These are phyloP conservation scores for Leuciscus waleckii DNA, from an alignment of 2,797 vertebrate species.

Conservation along the genomic window DNA sequence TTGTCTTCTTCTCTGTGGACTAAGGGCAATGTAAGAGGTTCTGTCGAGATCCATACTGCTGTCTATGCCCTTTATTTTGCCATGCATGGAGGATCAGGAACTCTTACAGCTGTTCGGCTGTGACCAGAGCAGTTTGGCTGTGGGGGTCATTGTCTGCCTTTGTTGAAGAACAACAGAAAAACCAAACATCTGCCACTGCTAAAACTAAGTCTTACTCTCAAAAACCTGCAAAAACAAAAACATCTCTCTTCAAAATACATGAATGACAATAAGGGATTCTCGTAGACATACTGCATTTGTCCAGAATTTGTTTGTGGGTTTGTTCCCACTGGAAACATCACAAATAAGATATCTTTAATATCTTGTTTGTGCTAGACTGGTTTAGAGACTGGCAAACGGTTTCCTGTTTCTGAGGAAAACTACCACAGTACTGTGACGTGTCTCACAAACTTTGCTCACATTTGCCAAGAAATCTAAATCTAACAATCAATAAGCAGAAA, in stretches of 20 bases:
- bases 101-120: conserved; percentile 20
- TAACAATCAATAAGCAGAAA: not conserved
- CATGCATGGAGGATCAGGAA: conserved; percentile 26
- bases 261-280: not conserved
- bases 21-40: conserved; percentile 12
- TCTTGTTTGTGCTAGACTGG: conserved; percentile 1
- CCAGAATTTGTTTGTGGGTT: not conserved
- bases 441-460: not conserved
- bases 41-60: conserved; percentile 58
- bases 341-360: not conserved
- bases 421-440: not conserved
- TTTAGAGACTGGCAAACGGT: not conserved
- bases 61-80: conserved; percentile 20
- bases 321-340: not conserved
- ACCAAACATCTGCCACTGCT: conserved; percentile 35
- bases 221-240: conserved; percentile 22
- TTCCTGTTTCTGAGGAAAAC: not conserved
- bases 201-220: not conserved
- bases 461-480: not conserved
- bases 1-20: not conserved
- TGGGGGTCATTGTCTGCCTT: conserved; percentile 55
- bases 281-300: not conserved
- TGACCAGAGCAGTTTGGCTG: conserved; percentile 10
- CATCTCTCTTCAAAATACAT: not conserved
- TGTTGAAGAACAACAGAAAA: conserved; percentile 44